phyloP scores from a whole-genome alignment of 2,888 invertebrate species.

The Platycheirus albimanus region DNA sequence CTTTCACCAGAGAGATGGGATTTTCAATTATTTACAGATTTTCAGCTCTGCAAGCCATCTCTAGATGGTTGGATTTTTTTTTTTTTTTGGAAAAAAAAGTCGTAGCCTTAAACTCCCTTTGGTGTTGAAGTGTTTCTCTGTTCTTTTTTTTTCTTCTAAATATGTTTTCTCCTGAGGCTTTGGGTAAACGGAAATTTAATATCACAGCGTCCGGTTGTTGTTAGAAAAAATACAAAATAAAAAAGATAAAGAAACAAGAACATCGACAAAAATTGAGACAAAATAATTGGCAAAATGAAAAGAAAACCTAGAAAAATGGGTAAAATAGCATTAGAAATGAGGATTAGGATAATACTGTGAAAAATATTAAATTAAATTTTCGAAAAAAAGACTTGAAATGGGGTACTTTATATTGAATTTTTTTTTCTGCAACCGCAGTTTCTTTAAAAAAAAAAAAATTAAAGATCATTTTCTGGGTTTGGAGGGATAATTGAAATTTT shows the following conservation, averaged over 20 bases:
- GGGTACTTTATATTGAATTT: background rate
- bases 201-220: conserved; percentile 33
- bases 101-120: background rate
- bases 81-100: background rate
- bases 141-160: conserved; percentile 1
- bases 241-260: background rate
- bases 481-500: no score
- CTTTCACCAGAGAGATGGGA: conserved; percentile 17
- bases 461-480: no score
- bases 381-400: background rate
- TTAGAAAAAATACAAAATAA: background rate
- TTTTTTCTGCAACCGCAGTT: no score
- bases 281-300: conserved; percentile 30
- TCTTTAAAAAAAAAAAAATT: no score
- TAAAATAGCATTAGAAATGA: background rate
- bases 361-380: conserved; percentile 23
- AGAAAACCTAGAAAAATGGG: conserved; percentile 20
- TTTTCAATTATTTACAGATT: conserved; percentile 65
- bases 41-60: conserved; percentile 14
- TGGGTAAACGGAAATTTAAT: conserved; percentile 45
- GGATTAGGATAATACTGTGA: background rate
- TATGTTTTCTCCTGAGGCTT: conserved; percentile 41
- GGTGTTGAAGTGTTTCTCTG: conserved; percentile 27
- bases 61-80: background rate
- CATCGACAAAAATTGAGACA: conserved; percentile 6